These are phyloP conservation scores for Periplaneta americana DNA, from an alignment of 1,140 invertebrate species.

Conservation along the genomic window DNA sequence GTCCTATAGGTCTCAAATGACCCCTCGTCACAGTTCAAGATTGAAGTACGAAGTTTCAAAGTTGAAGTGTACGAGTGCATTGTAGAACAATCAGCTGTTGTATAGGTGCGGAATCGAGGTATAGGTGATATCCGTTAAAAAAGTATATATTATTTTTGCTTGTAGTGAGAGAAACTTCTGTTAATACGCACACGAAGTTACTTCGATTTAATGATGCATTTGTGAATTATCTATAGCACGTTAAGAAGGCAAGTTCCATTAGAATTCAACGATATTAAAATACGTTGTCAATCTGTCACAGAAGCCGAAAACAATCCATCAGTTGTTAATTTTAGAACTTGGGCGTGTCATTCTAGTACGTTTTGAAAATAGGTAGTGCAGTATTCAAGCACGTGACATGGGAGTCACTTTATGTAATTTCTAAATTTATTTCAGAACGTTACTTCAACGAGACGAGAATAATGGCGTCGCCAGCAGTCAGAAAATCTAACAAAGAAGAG, in stretches of 20 bases:
- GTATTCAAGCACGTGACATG: neutral
- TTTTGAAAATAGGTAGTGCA: neutral
- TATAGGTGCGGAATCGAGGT: neutral
- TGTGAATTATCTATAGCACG: neutral
- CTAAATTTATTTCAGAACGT: neutral
- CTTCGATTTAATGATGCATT: neutral
- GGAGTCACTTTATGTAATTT: neutral
- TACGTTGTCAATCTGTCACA: neutral
- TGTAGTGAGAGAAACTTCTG: neutral
- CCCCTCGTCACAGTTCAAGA: neutral
- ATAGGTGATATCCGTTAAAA: too few species aligned
- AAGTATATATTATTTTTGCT: neutral
- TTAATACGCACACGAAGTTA: neutral
- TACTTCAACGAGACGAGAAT: neutral
- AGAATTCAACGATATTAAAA: neutral
- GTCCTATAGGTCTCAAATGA: neutral
- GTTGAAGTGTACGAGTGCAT: neutral
- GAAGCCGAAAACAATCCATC: neutral
- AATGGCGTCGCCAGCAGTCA: neutral
- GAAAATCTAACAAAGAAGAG: conserved; percentile 23
- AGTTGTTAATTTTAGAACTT: neutral
- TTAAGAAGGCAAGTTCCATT: neutral
- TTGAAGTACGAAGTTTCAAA: neutral
- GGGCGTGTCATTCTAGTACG: neutral
- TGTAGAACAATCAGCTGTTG: neutral